Base-by-base conservation (phyloP, 2,797 vertebrate species). In the Gorsachius magnificus region DNA sequence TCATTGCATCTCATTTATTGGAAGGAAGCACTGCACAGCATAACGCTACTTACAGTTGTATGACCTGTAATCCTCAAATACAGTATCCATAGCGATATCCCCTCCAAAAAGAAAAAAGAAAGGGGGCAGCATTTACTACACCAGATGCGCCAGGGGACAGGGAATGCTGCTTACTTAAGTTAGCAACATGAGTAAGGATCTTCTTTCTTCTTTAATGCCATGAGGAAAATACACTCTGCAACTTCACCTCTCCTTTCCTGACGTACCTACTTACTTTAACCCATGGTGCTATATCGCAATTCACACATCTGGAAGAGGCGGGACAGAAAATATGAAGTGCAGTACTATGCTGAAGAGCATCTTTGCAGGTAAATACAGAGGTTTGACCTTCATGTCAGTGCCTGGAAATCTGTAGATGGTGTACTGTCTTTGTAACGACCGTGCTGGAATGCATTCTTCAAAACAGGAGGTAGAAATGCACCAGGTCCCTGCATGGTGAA, bases 81-180 rank as follows among this genome's bases (percentile, higher is more conserved):
- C 17, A 19, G 8, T 63, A 46, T 25, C 46, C 33, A 11, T 26
- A 63, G 13, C 36, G n/a, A 26, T 48, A 61, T 65, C 7, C 29
- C 25, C 11, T 80, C 29, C 54, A 69, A 61, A 85, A 50, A n/a
- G 0, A 1, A 54, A 51, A 78, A 60, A 33, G 19, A 64, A 31
- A 46, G 13, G 9, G 15, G n/a, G 58, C 13, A 64, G 11, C 24
- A 41, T 22, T 60, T 81, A 20, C 10, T 74, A 36, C 14, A 25
- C 14, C 19, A 72, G 45, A 7, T 33, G 16, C 0, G 0, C 41
- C 41, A 38, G 41, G 16, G 26, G 16, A 57, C 45, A 58, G 13
- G 14, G 29, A 66, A 31, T 43, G n/a, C 20, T 75, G 36, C 26
- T 66, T 66, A 36, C 18, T 50, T 11, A 68, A 14, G 11, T 29